These are phyloP conservation scores for Porites divaricata DNA, from an alignment of 92 coral and sea anemone species.

Conservation along the genomic window DNA sequence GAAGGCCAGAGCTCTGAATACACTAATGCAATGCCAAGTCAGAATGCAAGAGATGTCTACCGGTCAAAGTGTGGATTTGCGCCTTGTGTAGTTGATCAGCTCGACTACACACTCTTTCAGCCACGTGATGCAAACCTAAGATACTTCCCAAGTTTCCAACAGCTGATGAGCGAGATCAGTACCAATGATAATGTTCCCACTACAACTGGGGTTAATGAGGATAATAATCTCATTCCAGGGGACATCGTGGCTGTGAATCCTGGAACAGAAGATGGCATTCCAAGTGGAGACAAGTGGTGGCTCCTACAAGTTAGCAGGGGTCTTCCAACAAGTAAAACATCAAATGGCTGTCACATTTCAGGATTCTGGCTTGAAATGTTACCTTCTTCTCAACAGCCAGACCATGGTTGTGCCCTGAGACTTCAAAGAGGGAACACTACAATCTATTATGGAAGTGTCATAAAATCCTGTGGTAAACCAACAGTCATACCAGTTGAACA, in stretches of 20 bases:
- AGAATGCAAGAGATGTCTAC: slow-evolving; percentile 71
- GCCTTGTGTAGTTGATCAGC: slow-evolving; percentile 67
- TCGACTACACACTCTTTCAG: slow-evolving; percentile 40
- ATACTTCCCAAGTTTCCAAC: slow-evolving; percentile 47
- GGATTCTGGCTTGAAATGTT: slow-evolving; percentile 58
- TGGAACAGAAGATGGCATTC: slow-evolving; percentile 56
- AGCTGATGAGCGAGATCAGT: slow-evolving; percentile 44
- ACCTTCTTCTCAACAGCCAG: slow-evolving; percentile 35
- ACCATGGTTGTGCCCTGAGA: slow-evolving; percentile 39
- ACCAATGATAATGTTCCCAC: not conserved
- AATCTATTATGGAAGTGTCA: slow-evolving; percentile 42
- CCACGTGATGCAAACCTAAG: slow-evolving; percentile 8
- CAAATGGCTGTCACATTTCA: slow-evolving; percentile 44
- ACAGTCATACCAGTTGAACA: not conserved
- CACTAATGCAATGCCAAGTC: slow-evolving; percentile 57
- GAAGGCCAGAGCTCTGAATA: slow-evolving; percentile 61
- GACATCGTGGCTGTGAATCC: slow-evolving; percentile 72
- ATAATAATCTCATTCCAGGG: slow-evolving; percentile 58
- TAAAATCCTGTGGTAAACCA: slow-evolving; percentile 38
- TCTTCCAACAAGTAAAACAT: slow-evolving; percentile 23
- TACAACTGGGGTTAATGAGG: slow-evolving; percentile 24
- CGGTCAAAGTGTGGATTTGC: slow-evolving; percentile 75
- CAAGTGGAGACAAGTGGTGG: slow-evolving; percentile 77
- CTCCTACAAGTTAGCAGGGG: slow-evolving; percentile 53
- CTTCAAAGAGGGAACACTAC: slow-evolving; percentile 20